Conservation (phyloP, 1,140 invertebrate species). For the Drosophila nigromelanica region DNA sequence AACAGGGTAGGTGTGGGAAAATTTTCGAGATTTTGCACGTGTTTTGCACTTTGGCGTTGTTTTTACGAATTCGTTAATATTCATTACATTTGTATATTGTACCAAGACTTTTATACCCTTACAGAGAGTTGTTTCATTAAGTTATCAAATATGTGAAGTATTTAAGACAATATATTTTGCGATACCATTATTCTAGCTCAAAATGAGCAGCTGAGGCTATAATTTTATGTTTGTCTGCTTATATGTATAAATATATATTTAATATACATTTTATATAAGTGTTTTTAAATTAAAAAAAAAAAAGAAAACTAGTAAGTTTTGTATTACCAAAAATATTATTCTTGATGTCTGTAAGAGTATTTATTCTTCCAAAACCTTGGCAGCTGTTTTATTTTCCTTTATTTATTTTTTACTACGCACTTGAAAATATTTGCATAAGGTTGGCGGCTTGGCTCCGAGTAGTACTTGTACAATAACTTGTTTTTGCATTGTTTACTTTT, state of each 20-base stretch:
- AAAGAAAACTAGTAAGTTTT: too few relatives aligned
- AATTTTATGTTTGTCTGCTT: too few relatives aligned
- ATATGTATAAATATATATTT: too few relatives aligned
- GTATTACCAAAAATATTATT: too few relatives aligned
- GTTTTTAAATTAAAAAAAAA: too few relatives aligned
- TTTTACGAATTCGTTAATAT: constrained; percentile 69
- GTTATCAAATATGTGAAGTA: too few relatives aligned
- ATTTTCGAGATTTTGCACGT: constrained; percentile 71
- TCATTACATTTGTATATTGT: constrained; percentile 73
- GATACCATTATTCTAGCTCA: neutral
- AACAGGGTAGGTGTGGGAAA: constrained; percentile 63
- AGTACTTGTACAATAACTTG: constrained; percentile 32
- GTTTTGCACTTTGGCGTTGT: constrained; percentile 43
- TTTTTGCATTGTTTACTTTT: constrained; percentile 46
- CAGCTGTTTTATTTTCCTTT: neutral
- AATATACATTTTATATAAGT: too few relatives aligned
- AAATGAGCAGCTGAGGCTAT: too few relatives aligned
- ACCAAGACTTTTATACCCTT: constrained; percentile 11
- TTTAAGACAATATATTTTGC: neutral
- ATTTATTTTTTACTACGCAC: constrained; percentile 29
- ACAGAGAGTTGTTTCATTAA: too few relatives aligned
- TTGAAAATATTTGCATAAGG: constrained; percentile 72
- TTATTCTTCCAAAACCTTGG: too few relatives aligned
- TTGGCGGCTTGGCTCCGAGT: constrained; percentile 44
- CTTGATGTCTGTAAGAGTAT: too few relatives aligned